Evolutionary conservation across 2,797 vertebrate genomes (phyloP), one percentile per base, ranked within the genome.

Genomic region (Lates japonicus): DNA sequence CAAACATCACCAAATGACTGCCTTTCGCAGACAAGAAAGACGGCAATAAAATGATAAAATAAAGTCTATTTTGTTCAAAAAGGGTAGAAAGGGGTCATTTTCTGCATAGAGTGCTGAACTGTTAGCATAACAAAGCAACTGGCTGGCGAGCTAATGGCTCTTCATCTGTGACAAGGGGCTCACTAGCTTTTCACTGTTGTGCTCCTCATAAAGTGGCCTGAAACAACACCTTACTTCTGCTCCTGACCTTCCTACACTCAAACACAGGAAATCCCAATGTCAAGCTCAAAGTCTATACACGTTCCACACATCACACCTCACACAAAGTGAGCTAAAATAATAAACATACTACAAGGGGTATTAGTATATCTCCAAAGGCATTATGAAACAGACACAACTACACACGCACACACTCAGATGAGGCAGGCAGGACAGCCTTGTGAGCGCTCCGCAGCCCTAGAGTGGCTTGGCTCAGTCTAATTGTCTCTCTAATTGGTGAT

Each of bases 401-500:
- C 65, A 79, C 74, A 83, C 37, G 76, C 63, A 74, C 59, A 76
- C 11, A 51, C 41, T 61, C 75, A 66, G 77, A 93, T 71, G 78
- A 91, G 93, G 94, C 94, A 96, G 95, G 92, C 94, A 93, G 94
- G 67, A 76, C 92, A 93, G 94, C 92, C 94, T 93, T 88, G 94
- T 93, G 89, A 96, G 93, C 92, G 91, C 94, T 95, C 92, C 90
- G 93, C 94, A 95, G 96, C 96, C 95, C 95, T 90, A 86, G 95
- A 95, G 95, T 92, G 93, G 94, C 94, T 96, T 93, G 95, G 96
- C 96, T 96, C 95, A 94, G 95, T 97, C 97, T 97, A 98, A 98
- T 97, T 97, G 97, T 96, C 96, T 96, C 94, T 96, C 96, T 98
- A 98, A 98, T 99, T 99, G 97, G 97, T 86, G 94, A 96, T 97